Evolutionary conservation across 1,140 invertebrate species (phyloP).

Genomic region (Steinernema khuongi): DNA sequence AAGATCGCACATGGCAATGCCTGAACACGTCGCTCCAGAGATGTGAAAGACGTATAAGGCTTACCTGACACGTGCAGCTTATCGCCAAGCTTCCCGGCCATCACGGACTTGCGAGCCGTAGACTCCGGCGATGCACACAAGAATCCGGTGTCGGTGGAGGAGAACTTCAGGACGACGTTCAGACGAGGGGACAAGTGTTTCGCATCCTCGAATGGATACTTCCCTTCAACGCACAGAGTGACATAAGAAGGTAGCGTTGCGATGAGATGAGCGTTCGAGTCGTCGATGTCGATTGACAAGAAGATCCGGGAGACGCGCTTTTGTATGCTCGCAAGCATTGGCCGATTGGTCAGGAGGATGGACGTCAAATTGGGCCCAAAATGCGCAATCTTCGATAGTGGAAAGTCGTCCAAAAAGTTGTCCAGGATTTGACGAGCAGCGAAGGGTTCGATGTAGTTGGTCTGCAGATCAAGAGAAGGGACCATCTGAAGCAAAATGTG

Average conservation of each 20-base stretch:
- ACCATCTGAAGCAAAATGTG: conserved; percentile 31
- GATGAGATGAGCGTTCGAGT: conserved; percentile 26
- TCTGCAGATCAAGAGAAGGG: conserved; percentile 41
- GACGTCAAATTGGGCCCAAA: conserved; percentile 41
- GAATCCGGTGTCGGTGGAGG: conserved; percentile 41
- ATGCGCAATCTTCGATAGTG: conserved; percentile 36
- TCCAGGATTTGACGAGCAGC: conserved; percentile 33
- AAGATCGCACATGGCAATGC: conserved; percentile 41
- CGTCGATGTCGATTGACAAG: conserved; percentile 34
- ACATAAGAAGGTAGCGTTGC: conserved; percentile 37
- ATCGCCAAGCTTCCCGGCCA: conserved; percentile 34
- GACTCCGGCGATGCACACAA: conserved; percentile 41
- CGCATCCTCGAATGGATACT: conserved; percentile 30
- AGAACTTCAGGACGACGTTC: conserved; percentile 41
- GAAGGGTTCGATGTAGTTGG: conserved; percentile 32
- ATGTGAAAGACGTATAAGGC: background rate
- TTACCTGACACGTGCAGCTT: conserved; percentile 26
- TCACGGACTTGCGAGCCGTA: conserved; percentile 32
- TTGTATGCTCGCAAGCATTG: conserved; percentile 35
- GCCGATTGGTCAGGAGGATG: conserved; percentile 28
- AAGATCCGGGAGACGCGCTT: conserved; percentile 34
- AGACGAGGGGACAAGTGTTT: conserved; percentile 28
- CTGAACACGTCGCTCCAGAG: conserved; percentile 14
- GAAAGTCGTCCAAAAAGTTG: conserved; percentile 42
- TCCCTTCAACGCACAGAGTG: conserved; percentile 39